Percentiles rank a stretch among this genome's conserved stretches.
Evolutionary conservation across 2,113 vertebrate species (phyloP).

Genomic region (Gymnogyps californianus): DNA sequence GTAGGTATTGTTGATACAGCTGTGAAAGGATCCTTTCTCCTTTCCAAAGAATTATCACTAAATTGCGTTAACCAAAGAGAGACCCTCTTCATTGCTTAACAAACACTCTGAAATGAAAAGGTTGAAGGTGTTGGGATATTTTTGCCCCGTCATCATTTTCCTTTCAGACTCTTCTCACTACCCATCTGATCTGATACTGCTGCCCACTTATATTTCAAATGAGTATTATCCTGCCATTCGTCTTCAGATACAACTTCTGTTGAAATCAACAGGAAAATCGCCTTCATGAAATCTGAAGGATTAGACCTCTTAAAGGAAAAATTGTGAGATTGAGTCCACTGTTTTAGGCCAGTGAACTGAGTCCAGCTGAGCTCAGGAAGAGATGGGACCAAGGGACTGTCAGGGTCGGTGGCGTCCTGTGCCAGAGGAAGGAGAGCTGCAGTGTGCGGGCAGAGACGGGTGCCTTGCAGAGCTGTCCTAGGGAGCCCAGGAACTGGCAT

Average conservation of each 20-base stretch:
- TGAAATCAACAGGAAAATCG: neutral
- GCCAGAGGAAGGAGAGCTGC: neutral
- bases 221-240: neutral
- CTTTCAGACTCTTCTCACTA: neutral
- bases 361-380: neutral
- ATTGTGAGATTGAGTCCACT: neutral
- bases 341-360: neutral
- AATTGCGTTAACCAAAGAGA: slow-evolving; percentile 51
- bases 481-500: neutral
- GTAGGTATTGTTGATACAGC: slow-evolving; percentile 73
- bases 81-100: neutral
- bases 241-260: neutral
- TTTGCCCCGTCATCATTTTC: neutral
- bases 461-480: neutral
- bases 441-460: accelerated
- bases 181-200: neutral
- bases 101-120: neutral
- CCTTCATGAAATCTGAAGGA: neutral
- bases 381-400: neutral
- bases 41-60: slow-evolving; percentile 41
- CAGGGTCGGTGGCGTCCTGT: neutral
- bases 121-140: neutral
- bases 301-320: neutral
- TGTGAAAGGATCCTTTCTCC: slow-evolving; percentile 50
- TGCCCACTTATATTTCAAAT: neutral